phyloP scores from a whole-genome alignment of 2,113 vertebrate genomes.

The Oreocharis arfaki region DNA sequence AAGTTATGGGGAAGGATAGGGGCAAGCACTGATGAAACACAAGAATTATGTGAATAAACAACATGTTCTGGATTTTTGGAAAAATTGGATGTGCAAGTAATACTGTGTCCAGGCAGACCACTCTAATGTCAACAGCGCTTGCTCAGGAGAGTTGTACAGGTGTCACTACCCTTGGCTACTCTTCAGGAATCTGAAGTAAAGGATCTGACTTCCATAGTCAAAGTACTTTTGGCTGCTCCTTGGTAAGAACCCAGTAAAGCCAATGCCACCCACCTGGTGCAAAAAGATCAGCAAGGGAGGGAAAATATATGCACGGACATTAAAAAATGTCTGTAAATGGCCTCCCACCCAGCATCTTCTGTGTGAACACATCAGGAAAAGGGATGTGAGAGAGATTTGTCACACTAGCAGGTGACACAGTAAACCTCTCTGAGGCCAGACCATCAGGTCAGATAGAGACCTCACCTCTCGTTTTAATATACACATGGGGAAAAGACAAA shows the following conservation, averaged over 20 bases:
- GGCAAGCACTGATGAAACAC: not conserved
- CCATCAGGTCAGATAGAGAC: not conserved
- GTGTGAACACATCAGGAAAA: not conserved
- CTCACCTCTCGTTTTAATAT: not conserved
- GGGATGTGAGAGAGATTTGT: conserved; percentile 14
- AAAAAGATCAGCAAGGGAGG: not conserved
- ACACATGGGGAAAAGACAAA: conserved; percentile 17
- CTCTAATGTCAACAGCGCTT: not conserved
- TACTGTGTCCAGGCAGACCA: not conserved
- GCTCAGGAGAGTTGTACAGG: not conserved
- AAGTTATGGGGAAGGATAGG: not conserved
- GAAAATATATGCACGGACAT: not conserved
- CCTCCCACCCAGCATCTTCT: not conserved
- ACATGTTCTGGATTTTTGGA: not conserved
- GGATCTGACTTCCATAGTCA: not conserved
- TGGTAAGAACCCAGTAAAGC: conserved; percentile 23
- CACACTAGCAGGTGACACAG: conserved; percentile 20
- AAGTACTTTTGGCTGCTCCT: not conserved
- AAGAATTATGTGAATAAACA: not conserved
- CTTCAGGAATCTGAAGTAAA: not conserved
- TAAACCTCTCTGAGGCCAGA: conserved; percentile 7
- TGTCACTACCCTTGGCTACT: not conserved
- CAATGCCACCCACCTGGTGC: conserved; percentile 2
- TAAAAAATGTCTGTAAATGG: not conserved
- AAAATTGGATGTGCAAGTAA: not conserved